These are phyloP conservation scores for Rhaphigaster nebulosa DNA, from an alignment of 2,888 invertebrate species.

Conservation along the genomic window DNA sequence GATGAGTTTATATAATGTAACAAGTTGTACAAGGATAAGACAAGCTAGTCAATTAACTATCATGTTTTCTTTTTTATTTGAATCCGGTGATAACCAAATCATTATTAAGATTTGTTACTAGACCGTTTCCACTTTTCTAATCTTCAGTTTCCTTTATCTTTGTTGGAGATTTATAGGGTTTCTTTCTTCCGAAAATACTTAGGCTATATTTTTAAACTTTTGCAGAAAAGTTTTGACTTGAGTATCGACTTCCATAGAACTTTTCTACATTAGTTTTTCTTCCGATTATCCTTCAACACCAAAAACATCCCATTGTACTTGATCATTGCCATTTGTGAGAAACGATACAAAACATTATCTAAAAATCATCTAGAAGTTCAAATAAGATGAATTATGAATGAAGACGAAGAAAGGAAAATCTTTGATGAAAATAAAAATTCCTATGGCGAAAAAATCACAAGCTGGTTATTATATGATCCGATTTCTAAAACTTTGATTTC, in stretches of 20 bases:
- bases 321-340: neutral
- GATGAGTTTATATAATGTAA: neutral
- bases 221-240: neutral
- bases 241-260: neutral
- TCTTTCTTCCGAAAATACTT: slow-evolving; percentile 27
- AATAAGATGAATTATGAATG: too few relatives aligned
- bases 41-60: neutral
- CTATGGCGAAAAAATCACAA: too few relatives aligned
- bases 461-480: too few relatives aligned
- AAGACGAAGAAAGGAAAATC: too few relatives aligned
- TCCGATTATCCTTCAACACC: neutral
- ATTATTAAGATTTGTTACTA: neutral
- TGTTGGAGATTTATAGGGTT: neutral
- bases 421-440: too few relatives aligned
- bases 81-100: neutral
- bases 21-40: neutral
- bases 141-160: slow-evolving; percentile 18
- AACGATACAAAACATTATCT: neutral
- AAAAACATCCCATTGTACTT: neutral
- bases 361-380: too few relatives aligned
- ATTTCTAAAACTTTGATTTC: too few relatives aligned
- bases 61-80: neutral
- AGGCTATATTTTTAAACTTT: slow-evolving; percentile 18
- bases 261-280: neutral
- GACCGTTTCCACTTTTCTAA: neutral